These are phyloP conservation scores for Athene noctua DNA, from an alignment of 2,113 vertebrate species.

Conservation along the genomic window DNA sequence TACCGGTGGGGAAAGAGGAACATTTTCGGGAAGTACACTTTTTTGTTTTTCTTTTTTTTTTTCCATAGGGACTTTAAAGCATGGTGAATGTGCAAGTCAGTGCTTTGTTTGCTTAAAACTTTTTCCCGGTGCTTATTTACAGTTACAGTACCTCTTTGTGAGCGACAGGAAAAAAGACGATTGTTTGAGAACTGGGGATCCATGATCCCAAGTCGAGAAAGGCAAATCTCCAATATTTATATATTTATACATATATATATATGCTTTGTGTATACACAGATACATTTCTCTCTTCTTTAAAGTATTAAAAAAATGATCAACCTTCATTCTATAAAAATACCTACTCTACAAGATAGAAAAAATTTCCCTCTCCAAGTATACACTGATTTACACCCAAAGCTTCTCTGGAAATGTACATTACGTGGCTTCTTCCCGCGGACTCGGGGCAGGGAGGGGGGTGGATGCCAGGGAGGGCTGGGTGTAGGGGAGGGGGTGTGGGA, in stretches of 20 bases:
- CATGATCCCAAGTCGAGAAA: constrained; percentile 50
- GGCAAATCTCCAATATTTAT: constrained; percentile 74
- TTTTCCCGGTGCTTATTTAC: constrained; percentile 61
- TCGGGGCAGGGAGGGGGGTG: background rate
- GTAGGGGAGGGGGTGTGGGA: background rate
- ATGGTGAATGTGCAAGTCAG: constrained; percentile 54
- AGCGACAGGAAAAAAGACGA: constrained; percentile 25
- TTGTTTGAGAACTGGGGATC: constrained; percentile 33
- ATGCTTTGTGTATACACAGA: constrained; percentile 76
- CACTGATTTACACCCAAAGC: constrained; percentile 80
- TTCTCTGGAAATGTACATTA: constrained; percentile 77
- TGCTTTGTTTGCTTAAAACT: constrained; percentile 51
- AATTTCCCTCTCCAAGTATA: constrained; percentile 78
- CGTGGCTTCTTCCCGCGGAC: constrained; percentile 58
- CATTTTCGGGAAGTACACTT: background rate
- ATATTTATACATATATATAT: constrained; percentile 74
- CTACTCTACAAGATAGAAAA: constrained; percentile 87
- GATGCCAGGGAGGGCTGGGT: background rate
- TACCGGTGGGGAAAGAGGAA: background rate
- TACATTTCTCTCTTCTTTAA: constrained; percentile 79
- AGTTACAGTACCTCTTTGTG: constrained; percentile 65
- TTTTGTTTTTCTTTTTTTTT: background rate
- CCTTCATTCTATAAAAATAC: constrained; percentile 86
- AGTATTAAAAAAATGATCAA: constrained; percentile 82
- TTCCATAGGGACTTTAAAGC: constrained; percentile 41